These are phyloP conservation scores for Tupaia chinensis DNA, from an alignment of 2,113 vertebrate species.

Conservation along the genomic window DNA sequence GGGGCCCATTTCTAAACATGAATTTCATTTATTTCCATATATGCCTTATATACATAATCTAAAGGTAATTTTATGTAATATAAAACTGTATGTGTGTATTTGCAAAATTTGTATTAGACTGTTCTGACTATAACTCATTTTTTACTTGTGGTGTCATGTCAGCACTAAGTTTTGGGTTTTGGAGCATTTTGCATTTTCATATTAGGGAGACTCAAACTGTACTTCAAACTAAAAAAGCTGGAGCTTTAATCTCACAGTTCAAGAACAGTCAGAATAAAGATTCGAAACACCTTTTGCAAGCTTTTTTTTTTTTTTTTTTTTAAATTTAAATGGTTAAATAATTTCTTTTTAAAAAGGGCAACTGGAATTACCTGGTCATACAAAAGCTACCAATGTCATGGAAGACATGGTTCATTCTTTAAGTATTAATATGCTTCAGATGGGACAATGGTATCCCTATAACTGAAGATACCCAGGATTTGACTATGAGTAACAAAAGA, in stretches of 20 bases:
- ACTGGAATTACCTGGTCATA: background rate
- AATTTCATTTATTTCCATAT: no score
- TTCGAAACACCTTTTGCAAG: background rate
- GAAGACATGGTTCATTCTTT: background rate
- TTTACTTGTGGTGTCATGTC: no score
- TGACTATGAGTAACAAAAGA: background rate
- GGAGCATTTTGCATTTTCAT: no score
- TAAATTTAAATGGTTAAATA: background rate
- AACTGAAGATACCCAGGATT: conserved; percentile 5
- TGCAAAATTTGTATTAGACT: no score
- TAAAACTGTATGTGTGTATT: no score
- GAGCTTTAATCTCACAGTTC: background rate
- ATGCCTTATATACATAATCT: no score
- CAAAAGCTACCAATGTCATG: background rate
- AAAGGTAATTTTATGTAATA: no score
- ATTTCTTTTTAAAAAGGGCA: background rate
- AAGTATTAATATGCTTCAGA: background rate
- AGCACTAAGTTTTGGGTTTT: no score
- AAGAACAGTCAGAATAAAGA: background rate
- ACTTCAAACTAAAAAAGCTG: conserved; percentile 13
- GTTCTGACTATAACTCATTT: no score
- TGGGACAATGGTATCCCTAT: background rate
- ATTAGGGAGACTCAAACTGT: no score
- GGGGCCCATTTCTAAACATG: no score
- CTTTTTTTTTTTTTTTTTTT: background rate